Evolutionary conservation across 2,113 vertebrate genomes (phyloP).

Genomic region (Antechinus stuartii): DNA sequence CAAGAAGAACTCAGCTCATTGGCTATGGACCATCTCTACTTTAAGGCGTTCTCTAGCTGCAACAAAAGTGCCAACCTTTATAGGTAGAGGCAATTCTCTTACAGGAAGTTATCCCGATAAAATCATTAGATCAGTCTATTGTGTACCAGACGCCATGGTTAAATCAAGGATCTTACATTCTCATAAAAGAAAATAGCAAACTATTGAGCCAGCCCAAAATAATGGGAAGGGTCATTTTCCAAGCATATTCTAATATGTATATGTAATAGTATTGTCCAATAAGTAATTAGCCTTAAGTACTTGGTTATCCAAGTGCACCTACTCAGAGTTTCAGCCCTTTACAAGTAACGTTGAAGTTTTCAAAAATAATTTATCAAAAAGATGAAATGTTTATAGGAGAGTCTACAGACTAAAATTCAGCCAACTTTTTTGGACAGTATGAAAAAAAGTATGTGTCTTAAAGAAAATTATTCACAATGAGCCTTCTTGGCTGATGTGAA

Average conservation of each 20-base stretch:
- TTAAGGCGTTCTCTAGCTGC: neutral
- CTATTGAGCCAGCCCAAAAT: too few relatives aligned
- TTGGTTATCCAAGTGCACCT: too few relatives aligned
- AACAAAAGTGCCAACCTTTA: neutral
- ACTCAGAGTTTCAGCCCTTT: neutral
- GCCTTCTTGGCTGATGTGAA: neutral
- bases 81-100: neutral
- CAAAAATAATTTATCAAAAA: neutral
- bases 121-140: neutral
- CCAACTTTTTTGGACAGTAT: neutral
- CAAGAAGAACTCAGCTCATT: neutral
- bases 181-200: neutral
- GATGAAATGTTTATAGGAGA: neutral
- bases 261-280: too few relatives aligned
- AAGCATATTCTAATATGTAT: too few relatives aligned
- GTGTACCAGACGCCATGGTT: neutral
- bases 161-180: neutral
- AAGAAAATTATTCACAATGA: neutral
- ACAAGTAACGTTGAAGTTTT: neutral
- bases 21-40: neutral
- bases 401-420: neutral
- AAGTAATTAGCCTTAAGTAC: too few relatives aligned
- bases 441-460: neutral
- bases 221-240: too few relatives aligned
- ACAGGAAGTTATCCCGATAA: neutral